Base-by-base conservation (phyloP, 2,888 invertebrate genomes). In the Hypselothyrea guttata region DNA sequence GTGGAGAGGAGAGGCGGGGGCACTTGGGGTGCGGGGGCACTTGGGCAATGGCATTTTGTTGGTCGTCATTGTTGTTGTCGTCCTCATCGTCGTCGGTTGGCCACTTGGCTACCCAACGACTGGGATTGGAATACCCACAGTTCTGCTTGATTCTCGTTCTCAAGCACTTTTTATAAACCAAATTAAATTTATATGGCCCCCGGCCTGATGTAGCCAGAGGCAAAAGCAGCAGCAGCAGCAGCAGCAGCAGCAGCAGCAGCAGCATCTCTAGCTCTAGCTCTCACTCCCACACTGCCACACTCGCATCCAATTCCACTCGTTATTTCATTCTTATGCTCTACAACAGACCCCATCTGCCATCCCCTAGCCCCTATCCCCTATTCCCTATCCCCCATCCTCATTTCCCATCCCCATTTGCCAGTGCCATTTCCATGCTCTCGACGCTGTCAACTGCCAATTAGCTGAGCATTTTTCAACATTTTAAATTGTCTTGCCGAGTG, bases 401-500 rank as follows among this genome's bases (percentile, higher is more conserved):
- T 8, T 18, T 13, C 51, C 54, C 49, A 59, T 47, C 59, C 16
- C 11, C 8, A 7, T 27, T 11, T 28, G 11, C 34, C 55, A 62
- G 47, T 51, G 53, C 41, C 71, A 49, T 51, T 57, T 51, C 34
- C 44, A 27, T 42, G 61, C 81, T 67, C 74, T 81, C 62, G 69
- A 59, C 67, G 75, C 77, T 77, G 77, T 77, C 77, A 77, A 81
- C 82, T 78, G 77, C 77, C 77, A 77, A 77, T 77, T 77, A 77
- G 77, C 78, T 77, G 77, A 77, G 77, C 77, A 77, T 77, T 77
- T 77, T 77, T 77, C 82, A 77, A 78, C 82, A 77, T 77, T 77
- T 77, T 73, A 77, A 77, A 77, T 82, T 77, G 77, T 77, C 78
- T 77, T 82, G 75, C 68, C 71, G 75, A 77, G 77, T 77, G 82